Conservation (phyloP, 1,140 invertebrate genomes). For the Lineus longissimus region DNA sequence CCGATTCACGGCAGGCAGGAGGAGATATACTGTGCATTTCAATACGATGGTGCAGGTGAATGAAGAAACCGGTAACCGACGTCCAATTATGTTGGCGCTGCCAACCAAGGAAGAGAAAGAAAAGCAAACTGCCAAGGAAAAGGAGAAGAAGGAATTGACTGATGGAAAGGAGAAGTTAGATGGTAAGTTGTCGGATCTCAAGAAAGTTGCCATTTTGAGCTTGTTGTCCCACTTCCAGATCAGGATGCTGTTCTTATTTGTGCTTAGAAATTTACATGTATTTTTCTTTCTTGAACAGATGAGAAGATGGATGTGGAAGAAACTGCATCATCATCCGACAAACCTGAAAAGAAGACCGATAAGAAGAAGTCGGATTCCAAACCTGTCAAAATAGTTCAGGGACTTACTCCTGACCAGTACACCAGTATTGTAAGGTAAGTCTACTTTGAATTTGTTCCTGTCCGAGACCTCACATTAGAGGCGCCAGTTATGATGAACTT, state of each 20-base stretch:
- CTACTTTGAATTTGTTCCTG: no score
- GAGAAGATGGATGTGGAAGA: conserved; percentile 10
- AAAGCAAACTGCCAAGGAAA: conserved; percentile 17
- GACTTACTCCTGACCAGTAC: conserved; percentile 40
- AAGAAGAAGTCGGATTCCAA: conserved; percentile 35
- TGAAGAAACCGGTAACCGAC: conserved; percentile 76
- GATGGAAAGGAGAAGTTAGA: conserved; percentile 26
- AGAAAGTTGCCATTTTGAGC: no score
- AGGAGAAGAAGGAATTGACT: conserved; percentile 27
- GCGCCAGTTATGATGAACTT: not conserved
- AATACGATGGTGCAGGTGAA: conserved; percentile 71
- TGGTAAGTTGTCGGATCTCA: not conserved
- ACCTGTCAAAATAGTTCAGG: conserved; percentile 24
- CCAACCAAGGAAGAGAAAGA: conserved; percentile 48
- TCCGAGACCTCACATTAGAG: not conserved
- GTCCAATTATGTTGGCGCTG: conserved; percentile 76
- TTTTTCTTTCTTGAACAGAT: conserved; percentile 16
- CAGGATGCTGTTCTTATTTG: no score
- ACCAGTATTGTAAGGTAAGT: conserved; percentile 43
- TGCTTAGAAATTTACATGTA: no score
- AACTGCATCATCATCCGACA: not conserved
- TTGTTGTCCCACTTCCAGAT: no score
- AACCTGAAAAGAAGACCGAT: no score
- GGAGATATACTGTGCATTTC: conserved; percentile 77
- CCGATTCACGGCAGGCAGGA: conserved; percentile 69